Conservation (phyloP, 2,888 invertebrate species). For the Hyles lineata region DNA sequence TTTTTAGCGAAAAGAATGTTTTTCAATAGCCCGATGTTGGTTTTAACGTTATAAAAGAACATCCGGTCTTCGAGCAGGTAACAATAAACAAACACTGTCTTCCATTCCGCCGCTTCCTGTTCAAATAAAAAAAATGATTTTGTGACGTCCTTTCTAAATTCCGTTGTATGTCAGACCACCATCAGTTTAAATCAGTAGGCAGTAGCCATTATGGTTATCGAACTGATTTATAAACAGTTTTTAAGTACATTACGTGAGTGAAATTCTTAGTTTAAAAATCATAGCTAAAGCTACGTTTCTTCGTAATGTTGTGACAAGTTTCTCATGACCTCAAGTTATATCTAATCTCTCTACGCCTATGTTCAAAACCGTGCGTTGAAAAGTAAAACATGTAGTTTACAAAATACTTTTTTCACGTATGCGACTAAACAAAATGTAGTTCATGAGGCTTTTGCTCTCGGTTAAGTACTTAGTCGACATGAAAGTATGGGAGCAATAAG, state of each 20-base stretch:
- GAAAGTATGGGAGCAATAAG: background rate
- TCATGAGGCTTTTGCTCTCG: background rate
- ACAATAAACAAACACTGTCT: conserved; percentile 49
- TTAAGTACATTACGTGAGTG: no score
- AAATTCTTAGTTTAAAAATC: no score
- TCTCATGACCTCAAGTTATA: no score
- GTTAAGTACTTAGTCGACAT: background rate
- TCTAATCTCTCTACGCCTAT: no score
- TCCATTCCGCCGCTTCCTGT: conserved; percentile 39
- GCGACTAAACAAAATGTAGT: background rate
- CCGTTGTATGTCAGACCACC: background rate
- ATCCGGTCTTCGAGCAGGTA: conserved; percentile 62
- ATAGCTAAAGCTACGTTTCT: no score
- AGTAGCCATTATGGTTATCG: no score
- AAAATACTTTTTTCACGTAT: background rate
- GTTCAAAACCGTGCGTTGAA: no score
- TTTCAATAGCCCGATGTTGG: conserved; percentile 19
- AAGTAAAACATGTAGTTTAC: background rate
- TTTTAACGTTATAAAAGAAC: conserved; percentile 49
- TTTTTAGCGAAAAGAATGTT: background rate
- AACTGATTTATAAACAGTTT: no score
- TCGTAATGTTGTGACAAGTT: no score
- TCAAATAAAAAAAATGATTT: conserved; percentile 33
- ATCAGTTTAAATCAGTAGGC: background rate
- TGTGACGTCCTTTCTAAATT: conserved; percentile 14